Base-by-base conservation (phyloP, 2,113 vertebrate genomes). In the Rhynchomys soricoides region DNA sequence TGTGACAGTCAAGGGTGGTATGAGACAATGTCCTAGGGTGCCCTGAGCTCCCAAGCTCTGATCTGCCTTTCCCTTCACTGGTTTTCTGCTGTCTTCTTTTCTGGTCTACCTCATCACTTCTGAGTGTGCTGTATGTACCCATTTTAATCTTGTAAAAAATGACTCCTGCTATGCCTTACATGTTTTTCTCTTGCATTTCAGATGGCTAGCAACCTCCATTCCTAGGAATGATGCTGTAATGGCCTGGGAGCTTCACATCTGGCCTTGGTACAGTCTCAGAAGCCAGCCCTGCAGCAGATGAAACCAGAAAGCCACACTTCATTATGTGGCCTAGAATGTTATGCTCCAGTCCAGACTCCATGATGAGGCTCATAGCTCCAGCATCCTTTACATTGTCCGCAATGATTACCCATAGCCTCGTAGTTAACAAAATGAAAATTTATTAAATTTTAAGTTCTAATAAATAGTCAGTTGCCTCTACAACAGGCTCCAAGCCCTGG, bases 391-490 rank as follows among this genome's bases (percentile, higher is more conserved):
- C 7, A 1, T 12, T 15, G 59, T 40, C 83, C 43, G 73, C 50
- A 98, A 97, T 91, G 93, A 98, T 82, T 71, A 94, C 86, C 90
- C 9, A 3, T 57, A 86, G 64, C 31, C 86, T 92, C 97, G 97
- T 71, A 97, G 91, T 98, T 96, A 98, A 95, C 96, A 98, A 98
- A 98, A 98, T 1, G 71, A 98, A 68, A 64, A 97, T 95, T 98
- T 97, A 97, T 98, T 98, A 3, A 87, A 85, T 93, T 95, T 97
- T 94, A 89, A 74, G 73, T 97, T 98, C 79, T 96, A 98, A 98
- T 98, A 98, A 98, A 98, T 95, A 98, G 92, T 77, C 89, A 93
- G 73, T 93, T 73, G 95, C 98, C 97, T 97, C 97, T 59, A 95
- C 91, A 0, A 15, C 83, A 94, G 96, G 37, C 3, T 82, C 93